These are phyloP conservation scores for Brachystomella parvula DNA, from an alignment of 1,140 invertebrate species.

Conservation along the genomic window DNA sequence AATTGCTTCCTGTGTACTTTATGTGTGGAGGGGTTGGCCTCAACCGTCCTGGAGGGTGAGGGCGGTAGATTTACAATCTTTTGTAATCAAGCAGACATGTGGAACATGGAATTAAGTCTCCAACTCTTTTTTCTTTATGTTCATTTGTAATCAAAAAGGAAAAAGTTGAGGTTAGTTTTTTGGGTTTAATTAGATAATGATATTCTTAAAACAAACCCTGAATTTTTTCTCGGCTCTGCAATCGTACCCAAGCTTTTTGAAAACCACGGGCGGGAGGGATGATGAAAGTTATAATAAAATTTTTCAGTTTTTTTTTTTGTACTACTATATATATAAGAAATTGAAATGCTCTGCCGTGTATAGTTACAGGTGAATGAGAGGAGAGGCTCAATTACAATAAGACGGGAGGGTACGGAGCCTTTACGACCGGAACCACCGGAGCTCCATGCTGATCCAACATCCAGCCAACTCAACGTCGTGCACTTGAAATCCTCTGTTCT, in stretches of 20 bases:
- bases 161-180: not conserved
- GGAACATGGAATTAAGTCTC: not conserved
- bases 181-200: not conserved
- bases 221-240: too few species aligned
- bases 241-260: not conserved
- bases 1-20: too few species aligned
- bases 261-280: not conserved
- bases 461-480: too few species aligned
- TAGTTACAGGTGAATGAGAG: too few species aligned
- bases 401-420: not conserved
- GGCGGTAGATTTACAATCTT: not conserved
- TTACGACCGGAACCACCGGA: not conserved
- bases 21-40: too few species aligned
- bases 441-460: not conserved
- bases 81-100: constrained; percentile 1
- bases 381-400: not conserved
- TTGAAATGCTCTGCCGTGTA: not conserved
- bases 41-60: too few species aligned
- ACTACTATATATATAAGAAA: not conserved
- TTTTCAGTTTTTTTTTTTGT: not conserved
- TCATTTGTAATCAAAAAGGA: too few species aligned
- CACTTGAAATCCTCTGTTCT: too few species aligned
- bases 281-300: not conserved
- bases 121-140: not conserved
- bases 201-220: constrained; percentile 2